These are phyloP conservation scores for Lamellibrachia satsuma DNA, from an alignment of 2,888 invertebrate species.

Conservation along the genomic window DNA sequence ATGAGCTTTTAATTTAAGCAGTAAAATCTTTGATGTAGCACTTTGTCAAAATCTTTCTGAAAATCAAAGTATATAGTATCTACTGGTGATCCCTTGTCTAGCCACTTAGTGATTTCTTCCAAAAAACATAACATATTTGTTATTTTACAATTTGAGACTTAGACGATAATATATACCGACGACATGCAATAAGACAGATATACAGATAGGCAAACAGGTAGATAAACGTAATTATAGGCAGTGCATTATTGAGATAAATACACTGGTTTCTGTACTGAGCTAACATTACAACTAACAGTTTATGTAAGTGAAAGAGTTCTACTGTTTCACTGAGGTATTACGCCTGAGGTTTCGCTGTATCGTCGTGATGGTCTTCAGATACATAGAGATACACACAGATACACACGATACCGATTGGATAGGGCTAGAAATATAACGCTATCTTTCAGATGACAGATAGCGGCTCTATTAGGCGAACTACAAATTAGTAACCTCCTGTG, in stretches of 20 bases:
- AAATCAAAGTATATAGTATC: too few species aligned
- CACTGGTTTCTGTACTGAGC: not conserved
- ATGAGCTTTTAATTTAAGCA: too few species aligned
- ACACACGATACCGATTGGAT: not conserved
- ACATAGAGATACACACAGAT: not conserved
- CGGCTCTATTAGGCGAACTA: constrained; percentile 17
- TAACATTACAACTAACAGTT: not conserved
- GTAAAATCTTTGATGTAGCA: too few species aligned
- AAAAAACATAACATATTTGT: too few species aligned
- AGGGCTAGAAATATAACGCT: not conserved
- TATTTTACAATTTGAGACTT: not conserved
- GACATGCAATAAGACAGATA: not conserved
- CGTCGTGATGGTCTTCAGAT: not conserved
- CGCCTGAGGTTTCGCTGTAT: not conserved
- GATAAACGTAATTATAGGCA: not conserved
- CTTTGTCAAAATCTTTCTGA: too few species aligned
- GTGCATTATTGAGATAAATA: not conserved
- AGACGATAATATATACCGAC: not conserved
- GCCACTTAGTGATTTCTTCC: too few species aligned
- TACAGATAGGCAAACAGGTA: not conserved
- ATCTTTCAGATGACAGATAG: not conserved
- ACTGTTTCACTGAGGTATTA: not conserved
- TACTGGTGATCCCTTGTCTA: too few species aligned
- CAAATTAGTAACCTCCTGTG: not conserved
- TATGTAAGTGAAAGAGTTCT: not conserved